These are phyloP conservation scores for Parauchenoglanis punctatus DNA, from an alignment of 2,797 vertebrate species.

Conservation along the genomic window DNA sequence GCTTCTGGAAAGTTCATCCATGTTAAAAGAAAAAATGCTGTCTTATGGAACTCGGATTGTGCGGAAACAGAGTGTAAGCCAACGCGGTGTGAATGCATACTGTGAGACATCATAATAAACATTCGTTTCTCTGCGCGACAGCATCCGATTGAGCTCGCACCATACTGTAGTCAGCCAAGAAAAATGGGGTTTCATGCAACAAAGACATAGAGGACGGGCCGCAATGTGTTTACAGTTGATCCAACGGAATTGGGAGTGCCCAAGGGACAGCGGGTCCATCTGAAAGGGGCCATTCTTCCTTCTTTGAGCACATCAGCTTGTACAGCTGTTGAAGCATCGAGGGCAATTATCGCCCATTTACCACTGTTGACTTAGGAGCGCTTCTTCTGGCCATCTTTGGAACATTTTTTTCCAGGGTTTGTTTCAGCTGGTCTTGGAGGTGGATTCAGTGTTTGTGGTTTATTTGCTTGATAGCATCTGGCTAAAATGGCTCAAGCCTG, in stretches of 20 bases:
- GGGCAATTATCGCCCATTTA: conserved; percentile 64
- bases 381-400: conserved; percentile 36
- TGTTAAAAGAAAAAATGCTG: conserved; percentile 18
- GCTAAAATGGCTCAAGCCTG: conserved; percentile 21
- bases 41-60: conserved; percentile 16
- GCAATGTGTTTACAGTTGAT: conserved; percentile 66
- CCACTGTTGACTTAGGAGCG: conserved; percentile 57
- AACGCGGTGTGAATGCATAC: conserved; percentile 25
- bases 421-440: conserved; percentile 56
- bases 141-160: conserved; percentile 21
- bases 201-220: conserved; percentile 35
- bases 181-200: conserved; percentile 36
- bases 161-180: conserved; percentile 45
- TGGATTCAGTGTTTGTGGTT: conserved; percentile 53
- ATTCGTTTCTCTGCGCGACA: conserved; percentile 12
- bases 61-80: conserved; percentile 3
- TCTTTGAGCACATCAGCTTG: conserved; percentile 60
- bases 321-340: conserved; percentile 69
- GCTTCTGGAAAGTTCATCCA: conserved; percentile 49
- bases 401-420: conserved; percentile 47
- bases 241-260: conserved; percentile 59
- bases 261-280: conserved; percentile 49
- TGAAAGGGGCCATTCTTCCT: conserved; percentile 71
- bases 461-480: conserved; percentile 67
- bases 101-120: conserved; percentile 43